phyloP scores from a whole-genome alignment of 2,797 vertebrate genomes.

The Lerista edwardsae region DNA sequence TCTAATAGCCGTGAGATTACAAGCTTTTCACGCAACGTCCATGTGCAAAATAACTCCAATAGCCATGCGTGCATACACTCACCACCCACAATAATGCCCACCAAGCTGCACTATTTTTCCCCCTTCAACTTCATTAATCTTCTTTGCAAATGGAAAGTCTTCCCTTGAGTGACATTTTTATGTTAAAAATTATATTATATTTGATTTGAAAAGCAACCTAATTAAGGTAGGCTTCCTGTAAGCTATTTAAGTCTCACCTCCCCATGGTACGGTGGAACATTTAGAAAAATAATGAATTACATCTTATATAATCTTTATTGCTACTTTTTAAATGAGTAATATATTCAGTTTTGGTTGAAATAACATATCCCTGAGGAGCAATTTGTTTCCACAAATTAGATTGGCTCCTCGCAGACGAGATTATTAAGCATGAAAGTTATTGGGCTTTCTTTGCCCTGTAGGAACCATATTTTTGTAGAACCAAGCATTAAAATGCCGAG shows the following conservation, averaged over 20 bases:
- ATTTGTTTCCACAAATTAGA: constrained; percentile 78
- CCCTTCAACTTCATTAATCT: constrained; percentile 71
- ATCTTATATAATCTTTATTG: constrained; percentile 79
- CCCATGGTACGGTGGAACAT: constrained; percentile 70
- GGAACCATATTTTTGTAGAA: constrained; percentile 55
- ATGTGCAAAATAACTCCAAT: too few relatives aligned
- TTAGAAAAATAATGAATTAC: constrained; percentile 81
- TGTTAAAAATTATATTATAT: constrained; percentile 77
- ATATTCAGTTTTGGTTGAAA: constrained; percentile 76
- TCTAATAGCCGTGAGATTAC: constrained; percentile 58
- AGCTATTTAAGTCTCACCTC: constrained; percentile 76
- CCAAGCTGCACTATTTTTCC: constrained; percentile 27
- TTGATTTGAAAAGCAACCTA: constrained; percentile 79
- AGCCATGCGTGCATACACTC: not conserved
- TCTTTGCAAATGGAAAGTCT: constrained; percentile 68
- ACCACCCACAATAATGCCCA: constrained; percentile 17
- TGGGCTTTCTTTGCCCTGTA: constrained; percentile 64
- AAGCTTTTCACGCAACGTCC: constrained; percentile 42
- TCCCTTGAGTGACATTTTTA: constrained; percentile 75
- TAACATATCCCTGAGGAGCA: constrained; percentile 74
- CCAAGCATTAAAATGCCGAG: constrained; percentile 52
- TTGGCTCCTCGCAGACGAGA: constrained; percentile 74
- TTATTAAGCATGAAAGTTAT: constrained; percentile 77
- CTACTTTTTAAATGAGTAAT: constrained; percentile 77
- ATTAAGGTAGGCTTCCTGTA: constrained; percentile 76